Conservation (phyloP, 1,140 invertebrate species). For the Hermatobates lingyangjiaoensis region DNA sequence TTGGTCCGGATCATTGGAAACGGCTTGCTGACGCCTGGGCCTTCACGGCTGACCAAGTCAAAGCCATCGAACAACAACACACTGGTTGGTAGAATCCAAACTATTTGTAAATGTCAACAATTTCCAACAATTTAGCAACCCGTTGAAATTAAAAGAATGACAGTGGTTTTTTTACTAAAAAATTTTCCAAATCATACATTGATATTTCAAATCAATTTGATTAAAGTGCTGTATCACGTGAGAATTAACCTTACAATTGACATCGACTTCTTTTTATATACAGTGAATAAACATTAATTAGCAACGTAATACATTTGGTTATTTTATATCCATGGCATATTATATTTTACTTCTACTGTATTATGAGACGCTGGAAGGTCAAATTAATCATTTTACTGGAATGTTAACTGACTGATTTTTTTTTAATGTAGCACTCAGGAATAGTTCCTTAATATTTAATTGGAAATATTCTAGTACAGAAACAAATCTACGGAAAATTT, state of each 20-base stretch:
- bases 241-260: background rate
- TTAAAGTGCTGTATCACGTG: background rate
- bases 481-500: no score
- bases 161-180: background rate
- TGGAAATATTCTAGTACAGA: no score
- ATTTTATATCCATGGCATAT: no score
- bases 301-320: no score
- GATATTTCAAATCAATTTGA: background rate
- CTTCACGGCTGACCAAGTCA: slow-evolving; percentile 50
- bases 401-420: no score
- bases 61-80: slow-evolving; percentile 55
- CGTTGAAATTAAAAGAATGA: background rate
- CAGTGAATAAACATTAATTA: no score
- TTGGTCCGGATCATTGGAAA: slow-evolving; percentile 48
- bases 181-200: background rate
- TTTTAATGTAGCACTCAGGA: no score
- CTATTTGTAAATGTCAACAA: background rate
- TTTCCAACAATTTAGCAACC: background rate
- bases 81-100: slow-evolving; percentile 31
- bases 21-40: slow-evolving; percentile 46
- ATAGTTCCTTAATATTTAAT: no score
- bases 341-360: no score
- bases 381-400: no score
- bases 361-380: no score
- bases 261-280: background rate